Conservation (phyloP, 2,888 invertebrate species). For the Bembecia ichneumoniformis region DNA sequence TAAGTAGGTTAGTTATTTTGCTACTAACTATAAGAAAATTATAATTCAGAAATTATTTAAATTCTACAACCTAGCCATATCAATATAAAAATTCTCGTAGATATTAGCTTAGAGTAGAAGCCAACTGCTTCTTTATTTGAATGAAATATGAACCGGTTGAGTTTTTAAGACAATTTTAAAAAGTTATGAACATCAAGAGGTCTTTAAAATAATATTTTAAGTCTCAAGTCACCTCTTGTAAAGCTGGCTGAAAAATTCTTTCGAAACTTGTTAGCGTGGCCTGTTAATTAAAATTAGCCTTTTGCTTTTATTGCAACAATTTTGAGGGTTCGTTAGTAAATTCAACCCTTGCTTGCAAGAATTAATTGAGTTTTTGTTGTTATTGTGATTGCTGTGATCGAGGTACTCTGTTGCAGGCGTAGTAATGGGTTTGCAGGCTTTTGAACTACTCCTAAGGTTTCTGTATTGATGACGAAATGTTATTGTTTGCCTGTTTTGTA, state of each 20-base stretch:
- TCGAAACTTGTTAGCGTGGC: conserved; percentile 6
- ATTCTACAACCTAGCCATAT: too few species aligned
- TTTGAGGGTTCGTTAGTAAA: conserved; percentile 32
- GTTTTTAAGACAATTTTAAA: too few species aligned
- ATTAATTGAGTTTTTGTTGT: conserved; percentile 44
- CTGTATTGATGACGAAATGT: background rate
- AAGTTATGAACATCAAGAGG: too few species aligned
- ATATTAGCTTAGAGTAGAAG: too few species aligned
- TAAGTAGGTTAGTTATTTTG: too few species aligned
- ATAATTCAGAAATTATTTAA: too few species aligned
- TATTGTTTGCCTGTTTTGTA: too few species aligned
- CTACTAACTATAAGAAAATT: too few species aligned
- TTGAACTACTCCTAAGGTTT: background rate
- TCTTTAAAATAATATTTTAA: background rate
- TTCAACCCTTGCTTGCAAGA: conserved; percentile 31
- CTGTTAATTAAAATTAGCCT: conserved; percentile 27
- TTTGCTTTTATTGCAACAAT: conserved; percentile 29
- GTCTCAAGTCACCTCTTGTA: background rate
- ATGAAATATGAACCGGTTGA: too few species aligned
- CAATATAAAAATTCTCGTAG: too few species aligned
- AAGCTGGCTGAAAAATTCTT: conserved; percentile 4
- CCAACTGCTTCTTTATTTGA: too few species aligned
- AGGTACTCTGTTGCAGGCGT: conserved; percentile 19
- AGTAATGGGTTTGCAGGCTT: conserved; percentile 4
- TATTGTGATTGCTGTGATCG: conserved; percentile 16